Evolutionary conservation across 2,888 invertebrate species (phyloP).

Genomic region (Tineola bisselliella): DNA sequence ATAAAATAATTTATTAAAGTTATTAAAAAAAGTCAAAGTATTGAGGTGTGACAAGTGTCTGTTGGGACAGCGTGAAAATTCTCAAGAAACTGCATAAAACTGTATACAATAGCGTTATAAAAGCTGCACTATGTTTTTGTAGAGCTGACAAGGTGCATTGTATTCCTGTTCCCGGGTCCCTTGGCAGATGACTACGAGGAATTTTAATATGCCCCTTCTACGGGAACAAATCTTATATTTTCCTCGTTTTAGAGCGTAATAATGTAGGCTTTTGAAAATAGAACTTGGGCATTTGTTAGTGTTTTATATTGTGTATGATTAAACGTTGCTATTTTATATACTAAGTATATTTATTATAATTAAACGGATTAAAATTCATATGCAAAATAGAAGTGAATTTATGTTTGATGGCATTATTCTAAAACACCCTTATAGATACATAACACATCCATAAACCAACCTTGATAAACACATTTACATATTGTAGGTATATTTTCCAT

Average conservation of each 20-base stretch:
- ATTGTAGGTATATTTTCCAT: no score
- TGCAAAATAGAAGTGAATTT: no score
- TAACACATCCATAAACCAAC: no score
- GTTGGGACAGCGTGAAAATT: slow-evolving; percentile 35
- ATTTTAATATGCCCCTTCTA: slow-evolving; percentile 28
- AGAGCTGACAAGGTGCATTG: slow-evolving; percentile 57
- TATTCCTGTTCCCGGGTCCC: slow-evolving; percentile 23
- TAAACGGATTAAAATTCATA: no score
- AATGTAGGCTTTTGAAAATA: not conserved
- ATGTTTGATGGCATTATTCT: no score
- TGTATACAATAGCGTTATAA: slow-evolving; percentile 58
- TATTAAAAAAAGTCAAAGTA: not conserved
- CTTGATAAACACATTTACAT: no score
- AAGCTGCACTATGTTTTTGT: slow-evolving; percentile 61
- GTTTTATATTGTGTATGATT: slow-evolving; percentile 6
- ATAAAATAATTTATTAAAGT: no score
- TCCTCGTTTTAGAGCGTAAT: not conserved
- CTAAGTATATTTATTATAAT: no score
- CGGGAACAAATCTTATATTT: slow-evolving; percentile 1
- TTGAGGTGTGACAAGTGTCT: not conserved
- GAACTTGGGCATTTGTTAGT: slow-evolving; percentile 10
- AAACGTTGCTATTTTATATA: not conserved
- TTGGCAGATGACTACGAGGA: slow-evolving; percentile 19
- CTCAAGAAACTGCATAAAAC: slow-evolving; percentile 51
- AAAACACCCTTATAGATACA: no score